These are phyloP conservation scores for Nephrotoma flavescens DNA, from an alignment of 2,888 invertebrate species.

Conservation along the genomic window DNA sequence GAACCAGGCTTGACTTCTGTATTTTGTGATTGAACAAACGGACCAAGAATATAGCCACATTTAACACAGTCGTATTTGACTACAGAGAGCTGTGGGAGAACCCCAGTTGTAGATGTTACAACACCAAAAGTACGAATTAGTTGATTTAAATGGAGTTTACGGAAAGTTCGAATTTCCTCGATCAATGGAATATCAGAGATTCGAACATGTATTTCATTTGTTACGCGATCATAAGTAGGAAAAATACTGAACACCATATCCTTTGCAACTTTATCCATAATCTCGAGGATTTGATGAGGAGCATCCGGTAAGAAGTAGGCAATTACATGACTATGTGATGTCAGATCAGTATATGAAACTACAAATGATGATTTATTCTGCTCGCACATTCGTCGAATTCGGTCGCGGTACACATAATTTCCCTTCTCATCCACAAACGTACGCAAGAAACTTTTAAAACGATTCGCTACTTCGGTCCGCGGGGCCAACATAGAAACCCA, in stretches of 20 bases:
- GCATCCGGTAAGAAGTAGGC: constrained; percentile 97
- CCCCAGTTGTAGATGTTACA: constrained; percentile 89
- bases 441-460: constrained; percentile 82
- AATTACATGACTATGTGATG: constrained; percentile 78
- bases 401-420: constrained; percentile 79
- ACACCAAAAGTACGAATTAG: constrained; percentile 88
- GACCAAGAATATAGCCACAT: constrained; percentile 89
- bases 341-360: constrained; percentile 85
- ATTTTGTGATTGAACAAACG: constrained; percentile 87
- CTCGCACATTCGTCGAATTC: constrained; percentile 90
- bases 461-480: constrained; percentile 87
- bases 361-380: constrained; percentile 78
- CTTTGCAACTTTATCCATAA: constrained; percentile 90
- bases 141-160: constrained; percentile 83
- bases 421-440: constrained; percentile 79
- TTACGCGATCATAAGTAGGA: constrained; percentile 90
- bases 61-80: constrained; percentile 96
- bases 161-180: constrained; percentile 87
- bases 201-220: constrained; percentile 85
- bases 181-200: constrained; percentile 90
- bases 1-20: constrained; percentile 90
- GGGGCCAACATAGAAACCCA: constrained; percentile 96
- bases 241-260: constrained; percentile 86
- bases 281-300: constrained; percentile 90
- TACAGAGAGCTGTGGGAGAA: constrained; percentile 86